Evolutionary conservation across 2,888 invertebrate genomes (phyloP).

Genomic region (Salticus scenicus): DNA sequence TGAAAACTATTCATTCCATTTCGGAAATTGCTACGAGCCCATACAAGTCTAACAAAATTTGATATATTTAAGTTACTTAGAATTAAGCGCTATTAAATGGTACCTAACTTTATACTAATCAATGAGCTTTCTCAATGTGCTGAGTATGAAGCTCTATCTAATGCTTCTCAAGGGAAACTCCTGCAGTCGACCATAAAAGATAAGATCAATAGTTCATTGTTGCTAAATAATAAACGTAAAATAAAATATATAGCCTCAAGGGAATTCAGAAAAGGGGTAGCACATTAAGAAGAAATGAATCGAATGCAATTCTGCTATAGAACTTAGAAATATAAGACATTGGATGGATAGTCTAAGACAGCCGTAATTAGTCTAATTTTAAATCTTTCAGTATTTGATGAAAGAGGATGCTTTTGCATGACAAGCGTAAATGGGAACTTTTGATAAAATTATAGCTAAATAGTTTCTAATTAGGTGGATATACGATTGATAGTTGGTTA

Average conservation of each 20-base stretch:
- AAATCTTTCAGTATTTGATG: constrained; percentile 18
- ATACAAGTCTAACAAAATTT: constrained; percentile 42
- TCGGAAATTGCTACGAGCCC: constrained; percentile 40
- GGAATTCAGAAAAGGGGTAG: constrained; percentile 4
- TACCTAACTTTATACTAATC: constrained; percentile 32
- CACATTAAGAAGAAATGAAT: constrained; percentile 16
- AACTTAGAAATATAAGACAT: neutral
- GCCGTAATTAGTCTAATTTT: constrained; percentile 28
- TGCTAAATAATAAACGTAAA: constrained; percentile 60
- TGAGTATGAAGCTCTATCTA: constrained; percentile 35
- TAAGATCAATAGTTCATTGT: constrained; percentile 60
- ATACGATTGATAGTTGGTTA: too few relatives aligned
- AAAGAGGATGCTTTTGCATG: too few relatives aligned
- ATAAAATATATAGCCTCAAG: constrained; percentile 49
- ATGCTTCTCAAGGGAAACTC: constrained; percentile 48
- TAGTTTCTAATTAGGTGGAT: too few relatives aligned
- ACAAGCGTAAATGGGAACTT: too few relatives aligned
- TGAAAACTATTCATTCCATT: constrained; percentile 57
- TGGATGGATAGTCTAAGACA: neutral
- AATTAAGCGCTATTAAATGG: constrained; percentile 32
- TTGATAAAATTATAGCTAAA: too few relatives aligned
- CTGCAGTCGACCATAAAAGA: constrained; percentile 31
- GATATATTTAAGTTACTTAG: constrained; percentile 29
- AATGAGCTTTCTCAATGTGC: constrained; percentile 30
- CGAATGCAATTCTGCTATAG: constrained; percentile 3